phyloP scores from a whole-genome alignment of 2,797 vertebrate genomes.

The Cheirogaleus major region DNA sequence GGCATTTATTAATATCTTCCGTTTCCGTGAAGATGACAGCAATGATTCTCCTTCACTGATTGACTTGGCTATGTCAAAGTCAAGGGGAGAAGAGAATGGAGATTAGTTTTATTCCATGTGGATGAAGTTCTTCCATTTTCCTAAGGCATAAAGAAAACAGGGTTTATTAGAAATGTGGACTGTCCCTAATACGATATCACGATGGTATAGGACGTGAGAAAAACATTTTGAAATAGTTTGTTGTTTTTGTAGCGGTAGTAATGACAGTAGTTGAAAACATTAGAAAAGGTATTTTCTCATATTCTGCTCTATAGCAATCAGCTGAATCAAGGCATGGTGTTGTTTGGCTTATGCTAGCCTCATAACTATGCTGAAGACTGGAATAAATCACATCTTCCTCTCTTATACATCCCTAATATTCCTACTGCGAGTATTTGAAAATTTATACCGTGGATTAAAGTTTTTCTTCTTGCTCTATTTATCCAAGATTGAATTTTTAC shows the following conservation, averaged over 20 bases:
- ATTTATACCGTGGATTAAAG: not conserved
- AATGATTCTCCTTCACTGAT: not conserved
- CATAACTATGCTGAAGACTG: not conserved
- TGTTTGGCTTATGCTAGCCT: not conserved
- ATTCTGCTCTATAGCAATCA: not conserved
- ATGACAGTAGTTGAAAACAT: not conserved
- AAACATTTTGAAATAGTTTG: not conserved
- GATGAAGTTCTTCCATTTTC: not conserved
- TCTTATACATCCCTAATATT: not conserved
- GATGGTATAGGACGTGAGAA: too few relatives aligned
- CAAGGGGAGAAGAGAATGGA: not conserved
- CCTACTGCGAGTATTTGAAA: not conserved
- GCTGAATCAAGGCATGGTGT: not conserved
- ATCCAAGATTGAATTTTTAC: not conserved
- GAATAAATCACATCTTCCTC: accelerated
- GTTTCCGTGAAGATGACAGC: not conserved
- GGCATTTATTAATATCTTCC: not conserved
- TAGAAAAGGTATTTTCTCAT: not conserved
- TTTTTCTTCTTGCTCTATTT: not conserved
- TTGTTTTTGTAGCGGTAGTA: not conserved
- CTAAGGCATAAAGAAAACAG: not conserved
- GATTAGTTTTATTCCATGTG: not conserved
- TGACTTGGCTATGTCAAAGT: not conserved
- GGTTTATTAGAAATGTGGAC: too few relatives aligned
- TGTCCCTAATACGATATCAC: not conserved